Evolutionary conservation across 2,888 invertebrate species (phyloP), one percentile per base, ranked within the genome.

Genomic region (Prosopocoilus inquinatus): DNA sequence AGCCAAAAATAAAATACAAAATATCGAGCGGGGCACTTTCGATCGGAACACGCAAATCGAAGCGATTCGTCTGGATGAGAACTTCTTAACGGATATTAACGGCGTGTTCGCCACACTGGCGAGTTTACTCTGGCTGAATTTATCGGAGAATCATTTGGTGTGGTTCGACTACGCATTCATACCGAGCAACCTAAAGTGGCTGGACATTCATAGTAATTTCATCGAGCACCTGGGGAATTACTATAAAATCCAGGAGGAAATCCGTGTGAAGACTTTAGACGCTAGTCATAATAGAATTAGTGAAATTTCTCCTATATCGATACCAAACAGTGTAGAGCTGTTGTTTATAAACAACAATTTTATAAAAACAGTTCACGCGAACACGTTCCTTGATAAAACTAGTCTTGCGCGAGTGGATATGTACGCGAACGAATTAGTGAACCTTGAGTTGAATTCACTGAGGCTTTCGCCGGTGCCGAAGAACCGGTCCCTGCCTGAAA

Each of bases 131-230:
- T 90, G 94, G 89, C 80, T 95, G 56, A 94, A 94, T 78, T 81
- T 94, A 49, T 93, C 93, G 38, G 91, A 92, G 79, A 94, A 94
- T 81, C 91, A 91, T 79, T 81, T 95, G 70, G 89, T 91, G 66
- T 92, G 92, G 91, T 94, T 95, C 78, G 94, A 94, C 77, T 94
- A 92, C 74, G 93, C 94, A 50, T 91, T 94, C 75, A 88, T 94
- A 69, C 94, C 94, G 20, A 88, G 87, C 64, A 92, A 91, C 77
- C 80, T 95, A 54, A 91, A 91, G 78, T 93, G 92, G 91, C 80
- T 95, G 72, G 94, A 94, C 74, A 87, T 94, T 71, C 94, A 94
- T 74, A 88, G 91, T 50, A 94, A 94, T 77, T 91, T 89, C 69
- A 92, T 95, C 69, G 90, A 91, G 78, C 88, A 88, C 57, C 80